Percentiles rank a stretch among this genome's conserved stretches.
Conservation (phyloP, 2,888 invertebrate genomes). For the Pristionchus fissidentatus region DNA sequence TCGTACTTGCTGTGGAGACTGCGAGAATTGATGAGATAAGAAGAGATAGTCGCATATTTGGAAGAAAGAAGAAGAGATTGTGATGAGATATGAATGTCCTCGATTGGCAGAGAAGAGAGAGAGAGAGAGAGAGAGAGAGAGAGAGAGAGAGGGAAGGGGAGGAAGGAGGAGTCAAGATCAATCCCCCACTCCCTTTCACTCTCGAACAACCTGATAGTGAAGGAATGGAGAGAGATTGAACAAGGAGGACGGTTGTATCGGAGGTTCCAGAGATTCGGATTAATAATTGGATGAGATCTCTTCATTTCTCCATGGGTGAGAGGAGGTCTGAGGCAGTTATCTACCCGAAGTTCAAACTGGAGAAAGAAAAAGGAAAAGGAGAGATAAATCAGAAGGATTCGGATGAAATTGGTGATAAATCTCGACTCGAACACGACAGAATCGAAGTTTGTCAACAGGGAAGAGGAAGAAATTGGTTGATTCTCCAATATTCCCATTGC, state of each 20-base stretch:
- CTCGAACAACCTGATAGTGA: background rate
- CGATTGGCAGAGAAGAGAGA: slow-evolving; percentile 4
- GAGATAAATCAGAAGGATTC: no score
- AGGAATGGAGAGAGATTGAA: background rate
- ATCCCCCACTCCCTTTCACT: background rate
- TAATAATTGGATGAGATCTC: no score
- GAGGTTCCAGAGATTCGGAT: no score
- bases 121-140: slow-evolving; percentile 4
- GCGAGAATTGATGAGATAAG: slow-evolving; percentile 7
- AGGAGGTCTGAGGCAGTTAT: no score
- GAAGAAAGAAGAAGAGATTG: background rate
- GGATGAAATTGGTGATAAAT: no score
- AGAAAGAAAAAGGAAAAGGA: no score
- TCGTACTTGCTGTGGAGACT: slow-evolving; percentile 8
- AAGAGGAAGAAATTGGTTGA: no score
- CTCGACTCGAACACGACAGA: no score
- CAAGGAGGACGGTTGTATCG: background rate
- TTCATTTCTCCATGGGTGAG: no score
- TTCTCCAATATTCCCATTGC: no score
- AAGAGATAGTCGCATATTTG: slow-evolving; percentile 9
- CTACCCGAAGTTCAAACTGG: no score
- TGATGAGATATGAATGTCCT: background rate
- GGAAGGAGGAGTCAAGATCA: background rate
- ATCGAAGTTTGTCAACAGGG: no score
- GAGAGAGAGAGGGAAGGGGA: background rate